phyloP scores from a whole-genome alignment of 2,113 vertebrate genomes.

The Nothoprocta pentlandii region DNA sequence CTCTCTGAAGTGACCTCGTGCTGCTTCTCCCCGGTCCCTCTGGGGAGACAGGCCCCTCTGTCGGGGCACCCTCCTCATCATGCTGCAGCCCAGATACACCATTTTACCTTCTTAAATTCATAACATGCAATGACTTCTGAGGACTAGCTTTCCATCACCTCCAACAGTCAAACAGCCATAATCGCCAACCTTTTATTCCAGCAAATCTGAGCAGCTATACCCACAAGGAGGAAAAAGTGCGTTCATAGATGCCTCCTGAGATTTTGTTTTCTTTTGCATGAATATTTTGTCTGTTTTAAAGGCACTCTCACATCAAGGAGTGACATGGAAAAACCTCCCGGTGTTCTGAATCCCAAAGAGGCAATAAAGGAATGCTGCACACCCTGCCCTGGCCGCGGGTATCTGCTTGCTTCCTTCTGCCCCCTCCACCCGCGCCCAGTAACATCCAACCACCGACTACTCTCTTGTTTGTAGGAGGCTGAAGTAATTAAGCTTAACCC shows the following conservation, averaged over 20 bases:
- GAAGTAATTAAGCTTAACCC: constrained; percentile 77
- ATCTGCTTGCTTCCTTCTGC: neutral
- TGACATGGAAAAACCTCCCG: neutral
- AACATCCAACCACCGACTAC: constrained; percentile 54
- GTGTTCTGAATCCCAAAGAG: neutral
- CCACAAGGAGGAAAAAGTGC: neutral
- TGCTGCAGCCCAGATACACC: neutral
- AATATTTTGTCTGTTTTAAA: neutral
- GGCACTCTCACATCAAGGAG: neutral
- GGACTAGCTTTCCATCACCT: neutral
- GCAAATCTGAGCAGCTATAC: neutral
- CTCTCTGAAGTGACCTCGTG: no score
- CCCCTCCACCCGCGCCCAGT: constrained; percentile 11
- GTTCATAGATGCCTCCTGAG: neutral
- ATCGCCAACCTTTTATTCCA: neutral
- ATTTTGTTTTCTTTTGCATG: neutral
- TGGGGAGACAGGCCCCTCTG: no score
- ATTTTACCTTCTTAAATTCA: neutral
- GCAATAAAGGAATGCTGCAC: neutral
- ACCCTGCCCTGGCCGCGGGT: no score
- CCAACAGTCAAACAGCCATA: neutral
- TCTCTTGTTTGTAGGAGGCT: constrained; percentile 69
- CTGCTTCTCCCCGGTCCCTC: no score
- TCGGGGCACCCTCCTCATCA: neutral
- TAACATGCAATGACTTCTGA: neutral